Evolutionary conservation across 2,888 invertebrate species (phyloP), one percentile per base, ranked within the genome.

Genomic region (Ornithoptera priamus): DNA sequence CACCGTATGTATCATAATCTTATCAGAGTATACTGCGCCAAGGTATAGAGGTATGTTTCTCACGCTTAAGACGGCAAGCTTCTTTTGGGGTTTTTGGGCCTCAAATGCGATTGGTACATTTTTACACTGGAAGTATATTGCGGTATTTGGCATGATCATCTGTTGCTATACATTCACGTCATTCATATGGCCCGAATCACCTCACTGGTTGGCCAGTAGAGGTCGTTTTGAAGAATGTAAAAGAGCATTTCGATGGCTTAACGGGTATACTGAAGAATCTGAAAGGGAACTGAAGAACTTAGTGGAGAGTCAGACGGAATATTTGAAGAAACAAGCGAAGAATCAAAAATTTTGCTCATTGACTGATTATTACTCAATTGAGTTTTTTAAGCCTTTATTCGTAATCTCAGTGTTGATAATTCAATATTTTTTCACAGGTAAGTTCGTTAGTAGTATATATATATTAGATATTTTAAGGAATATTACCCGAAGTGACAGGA

Each of bases 171-270:
- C 82, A 18, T 65, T 82, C 1, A 76, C 77, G 0, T 22, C 78
- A 15, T 46, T 80, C 0, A 75, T 80, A 65, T 77, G 78, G 76
- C 83, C 84, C 18, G 84, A 84, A 69, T 84, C 85, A 2, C 86
- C 85, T 0, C 80, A 81, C 58, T 86, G 86, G 85, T 74, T 86
- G 15, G 85, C 85, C 12, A 80, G 83, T 72, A 82, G 80, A 67
- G 82, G 83, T 22, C 78, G 80, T 50, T 85, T 80, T 30, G 80
- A 83, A 0, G 83, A 84, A 70, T 82, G 85, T 68, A 80, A 79
- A 3, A 22, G 5, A n/a, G 46, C 62, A 20, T 62, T 46, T 46
- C n/a, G 39, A 15, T 82, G 83, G 82, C 71, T 86, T 2, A 83
- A 85, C 73, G 86, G 86, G 8, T 71, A 67, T 36, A 75, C 72